phyloP scores from a whole-genome alignment of 2,113 vertebrate species.

The Triplophysa siluroides region DNA sequence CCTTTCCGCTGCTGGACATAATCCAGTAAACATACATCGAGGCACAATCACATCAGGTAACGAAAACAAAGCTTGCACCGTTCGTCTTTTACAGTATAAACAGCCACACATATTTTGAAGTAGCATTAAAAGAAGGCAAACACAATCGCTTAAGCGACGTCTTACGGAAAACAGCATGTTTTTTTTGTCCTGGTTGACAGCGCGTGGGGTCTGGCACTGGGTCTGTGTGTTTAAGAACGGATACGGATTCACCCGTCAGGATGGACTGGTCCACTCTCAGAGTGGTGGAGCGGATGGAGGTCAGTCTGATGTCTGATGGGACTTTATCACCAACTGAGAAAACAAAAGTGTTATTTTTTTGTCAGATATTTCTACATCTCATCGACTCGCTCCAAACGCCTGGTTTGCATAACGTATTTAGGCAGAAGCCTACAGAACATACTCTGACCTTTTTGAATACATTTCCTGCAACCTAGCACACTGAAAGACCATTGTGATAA shows the following conservation, averaged over 20 bases:
- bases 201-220: constrained; percentile 78
- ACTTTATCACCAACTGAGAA: constrained; percentile 90
- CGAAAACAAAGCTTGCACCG: background rate
- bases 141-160: constrained; percentile 12
- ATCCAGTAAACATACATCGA: constrained; percentile 29
- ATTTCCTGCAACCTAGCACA: too few species aligned
- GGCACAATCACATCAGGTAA: background rate
- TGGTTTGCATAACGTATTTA: too few species aligned
- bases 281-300: constrained; percentile 89
- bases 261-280: constrained; percentile 92
- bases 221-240: constrained; percentile 79
- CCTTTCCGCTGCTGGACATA: constrained; percentile 39
- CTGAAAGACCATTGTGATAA: too few species aligned
- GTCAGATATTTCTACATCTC: too few species aligned
- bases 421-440: too few species aligned
- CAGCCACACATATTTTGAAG: background rate
- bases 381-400: too few species aligned
- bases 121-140: background rate
- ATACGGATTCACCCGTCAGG: constrained; percentile 83
- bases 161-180: constrained; percentile 82
- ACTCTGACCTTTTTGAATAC: too few species aligned
- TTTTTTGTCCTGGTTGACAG: constrained; percentile 81
- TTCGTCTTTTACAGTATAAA: background rate
- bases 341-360: background rate
- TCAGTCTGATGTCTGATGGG: constrained; percentile 87